Conservation (phyloP, 2,797 vertebrate genomes). For the Cossypha polioptera region DNA sequence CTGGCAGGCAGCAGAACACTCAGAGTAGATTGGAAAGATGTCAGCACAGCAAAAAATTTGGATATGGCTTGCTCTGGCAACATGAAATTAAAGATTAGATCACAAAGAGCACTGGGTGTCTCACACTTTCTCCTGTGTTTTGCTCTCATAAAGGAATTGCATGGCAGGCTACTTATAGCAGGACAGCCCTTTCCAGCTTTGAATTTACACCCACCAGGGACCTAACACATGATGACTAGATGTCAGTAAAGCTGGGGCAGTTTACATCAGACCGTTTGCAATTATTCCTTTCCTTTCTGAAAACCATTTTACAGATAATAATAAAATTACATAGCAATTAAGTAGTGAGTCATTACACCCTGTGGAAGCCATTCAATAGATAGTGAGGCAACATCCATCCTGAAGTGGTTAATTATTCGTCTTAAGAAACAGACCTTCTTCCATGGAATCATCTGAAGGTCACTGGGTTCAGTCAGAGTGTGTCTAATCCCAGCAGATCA, state of each 20-base stretch:
- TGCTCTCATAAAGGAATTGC: not conserved
- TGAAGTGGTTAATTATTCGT: conserved; percentile 18
- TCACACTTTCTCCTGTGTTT: not conserved
- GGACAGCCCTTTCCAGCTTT: not conserved
- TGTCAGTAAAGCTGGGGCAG: not conserved
- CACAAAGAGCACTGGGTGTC: not conserved
- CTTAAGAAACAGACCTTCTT: conserved; percentile 16
- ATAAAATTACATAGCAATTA: conserved; percentile 45
- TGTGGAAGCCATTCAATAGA: conserved; percentile 17
- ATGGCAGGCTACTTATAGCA: not conserved
- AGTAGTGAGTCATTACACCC: conserved; percentile 15
- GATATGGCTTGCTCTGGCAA: not conserved
- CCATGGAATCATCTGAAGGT: conserved; percentile 9
- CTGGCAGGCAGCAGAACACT: not conserved
- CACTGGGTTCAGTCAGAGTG: not conserved
- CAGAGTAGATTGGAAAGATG: not conserved
- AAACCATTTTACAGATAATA: conserved; percentile 35
- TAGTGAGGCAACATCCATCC: not conserved
- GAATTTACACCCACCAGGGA: not conserved
- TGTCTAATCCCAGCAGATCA: not conserved
- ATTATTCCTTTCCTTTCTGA: conserved; percentile 38
- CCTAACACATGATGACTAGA: not conserved
- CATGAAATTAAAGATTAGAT: not conserved
- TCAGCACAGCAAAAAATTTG: not conserved
- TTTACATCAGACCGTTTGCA: not conserved